Percentiles rank a stretch among this genome's conserved stretches.
phyloP scores from a whole-genome alignment of 1,140 invertebrate species.

The Meteorus sp. region DNA sequence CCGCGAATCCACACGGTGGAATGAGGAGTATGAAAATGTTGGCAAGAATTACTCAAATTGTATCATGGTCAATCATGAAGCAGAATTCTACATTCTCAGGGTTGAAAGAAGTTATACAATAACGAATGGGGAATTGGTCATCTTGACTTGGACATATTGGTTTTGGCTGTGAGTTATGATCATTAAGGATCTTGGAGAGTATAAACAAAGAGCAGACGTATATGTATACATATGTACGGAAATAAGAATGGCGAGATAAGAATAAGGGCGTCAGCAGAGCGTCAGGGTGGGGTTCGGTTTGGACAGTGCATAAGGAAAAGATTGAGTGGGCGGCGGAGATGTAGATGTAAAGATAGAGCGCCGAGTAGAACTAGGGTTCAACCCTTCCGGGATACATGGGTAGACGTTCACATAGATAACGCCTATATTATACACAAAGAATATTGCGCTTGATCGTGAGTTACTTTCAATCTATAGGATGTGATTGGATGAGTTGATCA shows the following conservation, averaged over 20 bases:
- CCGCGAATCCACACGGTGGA: no score
- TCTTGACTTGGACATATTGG: slow-evolving; percentile 4
- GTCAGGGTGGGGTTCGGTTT: no score
- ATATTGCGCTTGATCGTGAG: no score
- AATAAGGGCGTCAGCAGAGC: no score
- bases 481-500: no score
- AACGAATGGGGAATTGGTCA: not conserved
- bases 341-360: slow-evolving; percentile 24
- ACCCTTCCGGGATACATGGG: slow-evolving; percentile 56
- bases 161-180: slow-evolving; percentile 18
- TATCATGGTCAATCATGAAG: not conserved
- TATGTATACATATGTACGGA: slow-evolving; percentile 5
- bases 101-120: not conserved
- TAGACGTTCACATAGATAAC: slow-evolving; percentile 54
- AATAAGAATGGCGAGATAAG: slow-evolving; percentile 3
- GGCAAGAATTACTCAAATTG: no score
- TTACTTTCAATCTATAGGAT: no score
- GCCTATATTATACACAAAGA: slow-evolving; percentile 50
- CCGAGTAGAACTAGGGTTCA: slow-evolving; percentile 29
- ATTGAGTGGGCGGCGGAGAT: no score
- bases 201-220: not conserved
- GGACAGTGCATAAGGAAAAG: slow-evolving; percentile 28
- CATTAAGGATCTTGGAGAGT: not conserved
- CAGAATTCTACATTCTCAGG: no score
- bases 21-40: no score